Conservation (phyloP, 2,113 vertebrate genomes). For the Gallinago jamesoni region DNA sequence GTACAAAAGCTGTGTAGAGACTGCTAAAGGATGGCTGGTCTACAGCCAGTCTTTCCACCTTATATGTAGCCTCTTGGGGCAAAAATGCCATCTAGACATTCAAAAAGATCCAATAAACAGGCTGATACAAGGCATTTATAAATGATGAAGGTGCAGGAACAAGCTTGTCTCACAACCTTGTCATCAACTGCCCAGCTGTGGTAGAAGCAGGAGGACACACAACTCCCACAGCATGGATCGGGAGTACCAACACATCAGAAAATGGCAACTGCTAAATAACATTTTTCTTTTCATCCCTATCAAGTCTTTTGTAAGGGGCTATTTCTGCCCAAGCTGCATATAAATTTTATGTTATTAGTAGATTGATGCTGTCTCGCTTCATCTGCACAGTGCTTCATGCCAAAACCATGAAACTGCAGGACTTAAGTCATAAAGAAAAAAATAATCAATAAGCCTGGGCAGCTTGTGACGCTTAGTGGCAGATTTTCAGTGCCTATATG, state of each 20-base stretch:
- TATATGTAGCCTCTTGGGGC: not conserved
- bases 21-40: not conserved
- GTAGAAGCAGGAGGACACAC: not conserved
- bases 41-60: not conserved
- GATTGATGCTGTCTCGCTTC: constrained; percentile 15
- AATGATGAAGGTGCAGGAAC: not conserved
- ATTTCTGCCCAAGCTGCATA: constrained; percentile 18
- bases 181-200: not conserved
- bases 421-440: not conserved
- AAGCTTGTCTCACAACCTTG: not conserved
- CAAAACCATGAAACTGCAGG: not conserved
- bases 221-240: not conserved
- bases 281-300: not conserved
- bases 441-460: constrained; percentile 35
- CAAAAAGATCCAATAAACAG: not conserved
- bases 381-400: not conserved
- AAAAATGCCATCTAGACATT: not conserved
- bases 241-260: not conserved
- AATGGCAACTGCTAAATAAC: not conserved
- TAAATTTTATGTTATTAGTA: not conserved
- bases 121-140: not conserved
- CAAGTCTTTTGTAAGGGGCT: not conserved
- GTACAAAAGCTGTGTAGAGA: not conserved
- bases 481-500: not conserved
- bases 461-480: constrained; percentile 21